Evolutionary conservation across 2,113 vertebrate genomes (phyloP).

Genomic region (Neoarius graeffei): DNA sequence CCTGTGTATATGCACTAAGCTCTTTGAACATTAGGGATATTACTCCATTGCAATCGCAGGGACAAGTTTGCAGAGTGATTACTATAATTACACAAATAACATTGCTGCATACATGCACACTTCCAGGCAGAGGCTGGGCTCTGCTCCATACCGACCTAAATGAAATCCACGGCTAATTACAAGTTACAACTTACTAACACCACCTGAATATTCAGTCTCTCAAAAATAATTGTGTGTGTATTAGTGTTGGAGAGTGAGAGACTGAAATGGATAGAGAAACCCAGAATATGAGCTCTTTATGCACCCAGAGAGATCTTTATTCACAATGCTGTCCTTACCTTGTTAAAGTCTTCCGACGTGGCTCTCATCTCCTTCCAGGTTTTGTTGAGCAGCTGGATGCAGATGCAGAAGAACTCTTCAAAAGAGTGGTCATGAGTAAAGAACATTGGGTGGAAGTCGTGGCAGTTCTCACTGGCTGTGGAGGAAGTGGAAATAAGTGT

Average conservation of each 20-base stretch:
- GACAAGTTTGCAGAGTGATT: constrained; percentile 34
- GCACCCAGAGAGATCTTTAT: neutral
- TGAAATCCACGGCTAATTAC: constrained; percentile 10
- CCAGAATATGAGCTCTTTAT: neutral
- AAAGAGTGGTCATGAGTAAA: constrained; percentile 96
- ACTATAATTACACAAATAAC: constrained; percentile 46
- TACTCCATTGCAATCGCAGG: constrained; percentile 10
- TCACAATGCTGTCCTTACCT: constrained; percentile 73
- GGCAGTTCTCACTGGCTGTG: constrained; percentile 97
- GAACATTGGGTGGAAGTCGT: constrained; percentile 99
- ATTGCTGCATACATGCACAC: constrained; percentile 6
- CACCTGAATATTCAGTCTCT: neutral
- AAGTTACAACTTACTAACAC: neutral
- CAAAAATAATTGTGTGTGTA: neutral
- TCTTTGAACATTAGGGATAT: neutral
- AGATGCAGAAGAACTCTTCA: constrained; percentile 98
- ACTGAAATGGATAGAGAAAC: neutral
- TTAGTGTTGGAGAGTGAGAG: neutral
- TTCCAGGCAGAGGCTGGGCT: neutral
- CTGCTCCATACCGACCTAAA: neutral
- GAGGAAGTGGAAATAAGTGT: constrained; percentile 48
- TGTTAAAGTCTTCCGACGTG: constrained; percentile 98
- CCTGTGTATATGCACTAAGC: neutral
- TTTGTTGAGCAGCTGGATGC: constrained; percentile 98
- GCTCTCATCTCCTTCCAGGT: constrained; percentile 99